A percentile compares a stretch with the other conserved stretches of the same genome.
Conservation (phyloP, 2,113 vertebrate genomes). For the Nerophis lumbriciformis region DNA sequence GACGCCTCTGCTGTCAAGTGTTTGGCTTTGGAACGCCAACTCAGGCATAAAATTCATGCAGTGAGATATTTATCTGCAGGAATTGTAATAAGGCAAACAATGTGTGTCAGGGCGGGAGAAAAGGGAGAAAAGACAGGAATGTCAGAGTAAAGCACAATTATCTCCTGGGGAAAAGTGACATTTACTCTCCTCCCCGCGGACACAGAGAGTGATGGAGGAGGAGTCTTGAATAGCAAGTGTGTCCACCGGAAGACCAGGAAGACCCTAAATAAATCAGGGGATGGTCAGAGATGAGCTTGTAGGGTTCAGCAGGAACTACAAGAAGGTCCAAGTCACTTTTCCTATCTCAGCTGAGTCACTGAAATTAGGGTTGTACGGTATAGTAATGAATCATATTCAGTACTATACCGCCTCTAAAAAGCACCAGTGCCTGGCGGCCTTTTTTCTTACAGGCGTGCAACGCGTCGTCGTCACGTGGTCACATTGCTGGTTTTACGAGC, state of each 20-base stretch:
- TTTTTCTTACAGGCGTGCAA: no score
- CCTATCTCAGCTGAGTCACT: slow-evolving; percentile 5
- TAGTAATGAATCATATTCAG: no score
- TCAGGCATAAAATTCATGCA: slow-evolving; percentile 9
- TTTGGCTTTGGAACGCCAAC: neutral
- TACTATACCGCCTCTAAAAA: no score
- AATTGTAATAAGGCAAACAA: slow-evolving; percentile 32
- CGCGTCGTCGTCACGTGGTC: no score
- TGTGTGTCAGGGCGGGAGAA: neutral
- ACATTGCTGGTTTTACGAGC: no score
- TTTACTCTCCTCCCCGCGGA: slow-evolving; percentile 41
- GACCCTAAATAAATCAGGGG: slow-evolving; percentile 26
- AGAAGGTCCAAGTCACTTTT: neutral
- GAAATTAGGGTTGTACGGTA: neutral
- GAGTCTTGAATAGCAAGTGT: slow-evolving; percentile 40
- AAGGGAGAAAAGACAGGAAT: slow-evolving; percentile 33
- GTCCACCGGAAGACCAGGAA: slow-evolving; percentile 26
- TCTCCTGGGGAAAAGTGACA: slow-evolving; percentile 34
- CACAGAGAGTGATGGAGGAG: slow-evolving; percentile 25
- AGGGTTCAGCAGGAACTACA: neutral
- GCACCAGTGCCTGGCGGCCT: no score
- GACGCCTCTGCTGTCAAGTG: neutral
- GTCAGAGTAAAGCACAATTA: slow-evolving; percentile 59
- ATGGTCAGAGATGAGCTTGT: slow-evolving; percentile 34
- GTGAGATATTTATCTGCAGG: slow-evolving; percentile 30